These are phyloP conservation scores for Sminthopsis crassicaudata DNA, from an alignment of 2,113 vertebrate species.

Conservation along the genomic window DNA sequence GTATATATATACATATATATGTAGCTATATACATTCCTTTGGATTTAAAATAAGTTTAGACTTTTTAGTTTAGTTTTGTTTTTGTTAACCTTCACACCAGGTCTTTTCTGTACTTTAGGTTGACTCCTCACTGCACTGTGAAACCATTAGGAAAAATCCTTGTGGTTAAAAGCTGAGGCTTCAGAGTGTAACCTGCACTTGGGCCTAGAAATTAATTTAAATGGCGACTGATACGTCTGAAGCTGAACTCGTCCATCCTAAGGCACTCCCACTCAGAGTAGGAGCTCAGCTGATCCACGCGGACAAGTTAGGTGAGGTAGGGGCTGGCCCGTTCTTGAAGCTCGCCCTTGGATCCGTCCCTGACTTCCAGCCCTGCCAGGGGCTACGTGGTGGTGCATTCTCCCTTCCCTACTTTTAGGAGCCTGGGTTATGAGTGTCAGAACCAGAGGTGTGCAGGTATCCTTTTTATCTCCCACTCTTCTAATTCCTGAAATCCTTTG, in stretches of 20 bases:
- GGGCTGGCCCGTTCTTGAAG: constrained; percentile 85
- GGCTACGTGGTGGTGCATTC: constrained; percentile 70
- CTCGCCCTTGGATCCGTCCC: constrained; percentile 85
- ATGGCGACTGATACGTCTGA: constrained; percentile 88
- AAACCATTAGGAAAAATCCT: constrained; percentile 87
- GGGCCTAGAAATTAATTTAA: constrained; percentile 87
- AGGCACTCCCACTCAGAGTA: constrained; percentile 88
- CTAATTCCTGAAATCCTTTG: constrained; percentile 60
- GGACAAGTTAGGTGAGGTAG: constrained; percentile 90
- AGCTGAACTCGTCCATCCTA: constrained; percentile 88
- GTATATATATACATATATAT: constrained; percentile 49
- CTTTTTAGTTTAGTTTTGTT: constrained; percentile 77
- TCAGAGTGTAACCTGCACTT: constrained; percentile 85
- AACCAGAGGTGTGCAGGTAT: constrained; percentile 44
- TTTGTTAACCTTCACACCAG: constrained; percentile 85
- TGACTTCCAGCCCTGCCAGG: constrained; percentile 80
- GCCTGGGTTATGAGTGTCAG: constrained; percentile 61
- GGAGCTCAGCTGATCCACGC: constrained; percentile 88
- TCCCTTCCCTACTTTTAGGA: constrained; percentile 74
- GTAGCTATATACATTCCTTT: constrained; percentile 68
- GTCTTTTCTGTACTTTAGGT: constrained; percentile 89
- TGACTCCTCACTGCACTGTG: constrained; percentile 86
- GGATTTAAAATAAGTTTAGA: constrained; percentile 72
- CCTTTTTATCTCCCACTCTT: constrained; percentile 72
- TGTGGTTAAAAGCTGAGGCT: constrained; percentile 87